These are phyloP conservation scores for Agrilus cyanescens DNA, from an alignment of 2,888 invertebrate species.

Conservation along the genomic window DNA sequence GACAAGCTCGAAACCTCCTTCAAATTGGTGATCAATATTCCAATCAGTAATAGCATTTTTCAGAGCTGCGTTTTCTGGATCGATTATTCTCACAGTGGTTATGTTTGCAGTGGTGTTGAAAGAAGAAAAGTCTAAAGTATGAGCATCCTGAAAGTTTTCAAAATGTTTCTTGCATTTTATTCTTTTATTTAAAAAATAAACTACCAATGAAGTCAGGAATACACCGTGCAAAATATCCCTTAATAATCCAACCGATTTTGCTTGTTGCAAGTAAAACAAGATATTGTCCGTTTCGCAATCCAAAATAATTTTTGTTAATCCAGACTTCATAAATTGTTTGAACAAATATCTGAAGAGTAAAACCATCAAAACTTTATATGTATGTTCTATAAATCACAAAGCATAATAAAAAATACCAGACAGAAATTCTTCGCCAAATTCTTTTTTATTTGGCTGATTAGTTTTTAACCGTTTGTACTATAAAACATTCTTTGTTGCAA, in stretches of 20 bases:
- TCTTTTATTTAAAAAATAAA: constrained; percentile 10
- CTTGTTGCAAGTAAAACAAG: constrained; percentile 46
- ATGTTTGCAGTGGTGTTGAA: constrained; percentile 56
- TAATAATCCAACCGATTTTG: constrained; percentile 68
- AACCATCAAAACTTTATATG: no score
- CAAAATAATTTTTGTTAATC: constrained; percentile 60
- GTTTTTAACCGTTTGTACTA: no score
- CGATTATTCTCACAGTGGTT: constrained; percentile 54
- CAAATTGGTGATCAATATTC: constrained; percentile 17
- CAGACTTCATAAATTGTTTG: constrained; percentile 62
- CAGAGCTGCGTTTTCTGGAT: constrained; percentile 41
- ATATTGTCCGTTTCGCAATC: constrained; percentile 61
- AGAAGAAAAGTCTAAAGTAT: constrained; percentile 46
- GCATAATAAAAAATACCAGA: no score
- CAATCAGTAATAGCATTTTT: constrained; percentile 37
- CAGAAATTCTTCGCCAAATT: no score
- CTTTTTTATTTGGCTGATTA: no score
- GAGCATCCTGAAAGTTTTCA: constrained; percentile 40
- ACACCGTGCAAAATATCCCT: constrained; percentile 58
- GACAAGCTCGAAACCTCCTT: constrained; percentile 8
- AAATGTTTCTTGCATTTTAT: neutral
- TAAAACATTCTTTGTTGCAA: no score
- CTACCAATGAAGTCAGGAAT: constrained; percentile 50
- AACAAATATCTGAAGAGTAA: constrained; percentile 47
- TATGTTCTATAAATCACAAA: no score